These are phyloP conservation scores for Myotis davidii DNA, from an alignment of 2,113 vertebrate species.

Conservation along the genomic window DNA sequence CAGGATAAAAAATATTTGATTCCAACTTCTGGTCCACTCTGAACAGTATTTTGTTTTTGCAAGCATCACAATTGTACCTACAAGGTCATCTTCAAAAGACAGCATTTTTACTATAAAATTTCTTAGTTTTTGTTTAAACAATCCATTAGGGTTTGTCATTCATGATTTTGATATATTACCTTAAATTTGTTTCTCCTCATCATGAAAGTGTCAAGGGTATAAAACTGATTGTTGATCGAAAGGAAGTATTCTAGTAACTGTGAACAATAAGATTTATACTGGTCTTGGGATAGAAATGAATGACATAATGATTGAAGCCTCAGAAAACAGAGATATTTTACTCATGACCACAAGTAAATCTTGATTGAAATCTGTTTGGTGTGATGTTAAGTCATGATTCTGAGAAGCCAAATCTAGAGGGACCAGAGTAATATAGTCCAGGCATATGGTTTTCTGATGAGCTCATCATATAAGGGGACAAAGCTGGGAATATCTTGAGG, in stretches of 20 bases:
- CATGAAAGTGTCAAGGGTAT: background rate
- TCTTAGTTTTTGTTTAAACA: slow-evolving; percentile 15
- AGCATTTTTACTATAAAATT: background rate
- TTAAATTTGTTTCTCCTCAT: slow-evolving; percentile 49
- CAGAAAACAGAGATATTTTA: slow-evolving; percentile 52
- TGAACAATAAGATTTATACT: slow-evolving; percentile 41
- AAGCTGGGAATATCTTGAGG: slow-evolving; percentile 55
- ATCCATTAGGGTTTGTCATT: background rate
- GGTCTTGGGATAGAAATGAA: slow-evolving; percentile 37
- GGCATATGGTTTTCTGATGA: slow-evolving; percentile 78
- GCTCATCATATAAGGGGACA: slow-evolving; percentile 65
- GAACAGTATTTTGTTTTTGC: slow-evolving; percentile 22
- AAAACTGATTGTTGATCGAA: background rate
- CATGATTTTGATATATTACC: background rate
- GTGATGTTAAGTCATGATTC: slow-evolving; percentile 60
- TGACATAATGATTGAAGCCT: slow-evolving; percentile 51
- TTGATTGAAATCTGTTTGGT: slow-evolving; percentile 66
- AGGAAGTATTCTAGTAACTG: background rate
- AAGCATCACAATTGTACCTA: background rate
- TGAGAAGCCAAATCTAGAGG: slow-evolving; percentile 63
- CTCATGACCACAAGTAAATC: slow-evolving; percentile 60
- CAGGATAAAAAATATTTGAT: background rate
- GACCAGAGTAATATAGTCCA: slow-evolving; percentile 72
- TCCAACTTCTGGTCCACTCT: background rate
- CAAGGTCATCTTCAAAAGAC: background rate